Evolutionary conservation across 2,113 vertebrate genomes (phyloP).

Genomic region (Mesembrinibis cayennensis): DNA sequence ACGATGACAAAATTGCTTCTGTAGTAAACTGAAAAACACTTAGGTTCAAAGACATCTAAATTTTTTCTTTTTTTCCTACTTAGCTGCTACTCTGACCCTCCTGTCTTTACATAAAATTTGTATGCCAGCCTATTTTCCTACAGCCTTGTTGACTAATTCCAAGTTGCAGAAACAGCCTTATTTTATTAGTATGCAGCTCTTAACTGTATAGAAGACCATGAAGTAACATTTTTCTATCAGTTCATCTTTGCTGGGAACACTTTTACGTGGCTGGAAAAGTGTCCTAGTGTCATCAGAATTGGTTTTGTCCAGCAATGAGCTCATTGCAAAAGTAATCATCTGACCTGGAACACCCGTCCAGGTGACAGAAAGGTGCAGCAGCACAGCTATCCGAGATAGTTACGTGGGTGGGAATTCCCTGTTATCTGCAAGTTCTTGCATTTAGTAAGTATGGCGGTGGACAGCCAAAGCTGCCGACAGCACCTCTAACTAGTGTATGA

Average conservation of each 20-base stretch:
- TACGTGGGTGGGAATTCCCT: neutral
- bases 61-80: neutral
- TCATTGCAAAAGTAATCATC: rapidly evolving
- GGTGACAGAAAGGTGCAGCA: neutral
- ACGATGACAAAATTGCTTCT: neutral
- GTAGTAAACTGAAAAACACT: neutral
- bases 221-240: neutral
- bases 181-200: neutral
- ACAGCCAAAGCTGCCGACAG: neutral
- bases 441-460: rapidly evolving
- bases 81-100: neutral
- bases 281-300: neutral
- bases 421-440: rapidly evolving
- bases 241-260: neutral
- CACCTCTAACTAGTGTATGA: rapidly evolving
- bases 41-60: rapidly evolving
- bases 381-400: rapidly evolving
- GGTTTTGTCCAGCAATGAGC: neutral
- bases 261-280: rapidly evolving
- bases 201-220: neutral
- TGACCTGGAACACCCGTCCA: neutral
- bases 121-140: neutral
- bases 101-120: too few species aligned
- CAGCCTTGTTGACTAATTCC: neutral
- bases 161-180: neutral